Base-by-base conservation (phyloP, 1,140 invertebrate genomes). In the Neodiprion pinetum region DNA sequence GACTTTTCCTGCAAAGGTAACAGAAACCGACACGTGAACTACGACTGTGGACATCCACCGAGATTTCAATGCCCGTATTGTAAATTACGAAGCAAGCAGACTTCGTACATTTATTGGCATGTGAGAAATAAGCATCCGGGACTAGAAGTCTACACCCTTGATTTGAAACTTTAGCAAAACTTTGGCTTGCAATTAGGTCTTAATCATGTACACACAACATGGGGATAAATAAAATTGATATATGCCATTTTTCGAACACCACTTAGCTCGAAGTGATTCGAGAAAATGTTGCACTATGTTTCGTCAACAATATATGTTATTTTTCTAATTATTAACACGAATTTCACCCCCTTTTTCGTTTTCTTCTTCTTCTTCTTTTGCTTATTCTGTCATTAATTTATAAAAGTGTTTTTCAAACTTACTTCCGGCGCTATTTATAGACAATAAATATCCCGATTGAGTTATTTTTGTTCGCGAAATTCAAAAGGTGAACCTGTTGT, bases 31-130 rank as follows among this genome's bases (percentile, higher is more conserved):
- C 94, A 95, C 81, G 93, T 94, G 88, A 95, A 94, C 85, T 95
- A 93, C 93, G 94, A 95, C 85, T 95, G 94, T 84, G 94, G 93
- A 77, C 93, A 94, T 85, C 93, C 94, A 83, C 93, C 94, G 1
- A 92, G 94, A 83, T 95, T 94, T 83, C 92, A 93, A 82, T 95
- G 94, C 82, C 93, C 93, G 21, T 94, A 93, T 86, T 95, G 94
- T 85, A 91, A 94, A 1, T 79, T 94, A 92, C 85, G 89, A 90
- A 80, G 93, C 92, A 95, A 95, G 82, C 94, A 94, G 83, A 95
- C 94, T 82, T 94, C 94, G 88, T 93, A 94, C 83, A 94, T 95
- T 81, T 94, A 93, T 71, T 91, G 94, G 67, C 94, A 96, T 86
- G 94, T 87, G 67, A 81, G 86, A 40, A 86, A 83, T 73, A 87